Conservation (phyloP, 1,140 invertebrate genomes). For the Brachionus angularis region DNA sequence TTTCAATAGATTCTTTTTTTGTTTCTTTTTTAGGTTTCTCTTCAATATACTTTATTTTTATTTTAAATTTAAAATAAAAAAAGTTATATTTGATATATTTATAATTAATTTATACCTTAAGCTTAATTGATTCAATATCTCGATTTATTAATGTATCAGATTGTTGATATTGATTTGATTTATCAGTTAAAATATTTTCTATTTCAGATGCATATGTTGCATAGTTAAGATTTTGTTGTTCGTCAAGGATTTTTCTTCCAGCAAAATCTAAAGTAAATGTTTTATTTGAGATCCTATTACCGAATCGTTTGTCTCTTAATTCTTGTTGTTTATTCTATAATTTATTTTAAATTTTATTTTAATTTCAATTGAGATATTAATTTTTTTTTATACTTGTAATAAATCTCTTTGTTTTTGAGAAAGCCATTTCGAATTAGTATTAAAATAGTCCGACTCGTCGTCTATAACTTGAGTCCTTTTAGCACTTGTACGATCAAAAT, state of each 20-base stretch:
- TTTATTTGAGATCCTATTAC: slow-evolving; percentile 63
- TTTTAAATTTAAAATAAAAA: not conserved
- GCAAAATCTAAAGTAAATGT: slow-evolving; percentile 73
- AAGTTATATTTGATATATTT: not conserved
- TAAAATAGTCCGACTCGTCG: slow-evolving; percentile 89
- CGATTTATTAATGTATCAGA: not conserved
- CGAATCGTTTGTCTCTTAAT: slow-evolving; percentile 68
- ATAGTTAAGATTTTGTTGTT: slow-evolving; percentile 48
- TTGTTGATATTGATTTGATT: not conserved
- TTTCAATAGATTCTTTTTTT: slow-evolving; percentile 43
- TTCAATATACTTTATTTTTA: slow-evolving; percentile 16
- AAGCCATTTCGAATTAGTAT: slow-evolving; percentile 72
- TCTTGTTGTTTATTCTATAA: slow-evolving; percentile 65
- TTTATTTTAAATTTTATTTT: not conserved
- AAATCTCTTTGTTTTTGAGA: slow-evolving; percentile 67
- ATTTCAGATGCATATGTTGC: not conserved
- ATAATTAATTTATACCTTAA: not conserved
- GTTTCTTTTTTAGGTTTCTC: not conserved
- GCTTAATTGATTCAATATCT: not conserved
- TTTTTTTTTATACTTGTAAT: too few species aligned
- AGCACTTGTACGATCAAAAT: slow-evolving; percentile 78
- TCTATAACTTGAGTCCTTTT: slow-evolving; percentile 83
- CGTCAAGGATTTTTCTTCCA: slow-evolving; percentile 62
- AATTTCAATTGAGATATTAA: not conserved
- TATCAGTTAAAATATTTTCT: slow-evolving; percentile 4